These are phyloP conservation scores for Platalea minor DNA, from an alignment of 2,797 vertebrate species.

Conservation along the genomic window DNA sequence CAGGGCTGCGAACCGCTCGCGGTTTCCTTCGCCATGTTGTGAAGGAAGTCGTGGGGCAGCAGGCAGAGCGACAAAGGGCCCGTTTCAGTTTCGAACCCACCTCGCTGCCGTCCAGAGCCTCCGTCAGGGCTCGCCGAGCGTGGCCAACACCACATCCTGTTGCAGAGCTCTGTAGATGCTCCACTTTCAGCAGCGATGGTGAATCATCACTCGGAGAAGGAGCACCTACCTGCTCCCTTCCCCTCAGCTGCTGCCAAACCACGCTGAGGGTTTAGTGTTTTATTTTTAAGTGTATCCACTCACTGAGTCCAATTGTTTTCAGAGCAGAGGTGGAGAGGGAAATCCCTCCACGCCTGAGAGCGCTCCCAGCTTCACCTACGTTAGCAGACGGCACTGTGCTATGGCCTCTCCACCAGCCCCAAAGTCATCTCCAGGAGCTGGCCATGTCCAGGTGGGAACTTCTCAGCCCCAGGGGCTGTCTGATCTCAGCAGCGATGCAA, in stretches of 20 bases:
- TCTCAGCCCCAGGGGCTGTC: background rate
- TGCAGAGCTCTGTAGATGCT: background rate
- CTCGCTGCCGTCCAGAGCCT: background rate
- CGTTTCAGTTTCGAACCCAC: background rate
- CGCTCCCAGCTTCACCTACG: background rate
- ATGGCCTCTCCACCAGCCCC: background rate
- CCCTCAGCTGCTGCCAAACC: background rate
- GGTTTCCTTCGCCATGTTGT: background rate
- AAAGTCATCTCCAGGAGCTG: background rate
- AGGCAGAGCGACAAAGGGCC: background rate
- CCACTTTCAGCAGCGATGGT: background rate
- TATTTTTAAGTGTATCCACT: background rate
- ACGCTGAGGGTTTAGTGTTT: background rate
- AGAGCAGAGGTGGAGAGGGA: background rate
- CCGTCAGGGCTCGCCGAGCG: fast-evolving
- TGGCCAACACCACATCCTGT: conserved; percentile 54
- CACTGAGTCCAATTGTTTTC: background rate
- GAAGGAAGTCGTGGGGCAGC: background rate
- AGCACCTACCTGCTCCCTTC: background rate
- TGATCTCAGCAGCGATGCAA: background rate
- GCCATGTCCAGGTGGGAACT: background rate
- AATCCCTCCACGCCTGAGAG: background rate
- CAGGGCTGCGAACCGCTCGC: fast-evolving
- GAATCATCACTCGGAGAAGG: background rate
- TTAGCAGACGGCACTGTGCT: background rate